Conservation (phyloP, 2,888 invertebrate species). For the Patella depressa region DNA sequence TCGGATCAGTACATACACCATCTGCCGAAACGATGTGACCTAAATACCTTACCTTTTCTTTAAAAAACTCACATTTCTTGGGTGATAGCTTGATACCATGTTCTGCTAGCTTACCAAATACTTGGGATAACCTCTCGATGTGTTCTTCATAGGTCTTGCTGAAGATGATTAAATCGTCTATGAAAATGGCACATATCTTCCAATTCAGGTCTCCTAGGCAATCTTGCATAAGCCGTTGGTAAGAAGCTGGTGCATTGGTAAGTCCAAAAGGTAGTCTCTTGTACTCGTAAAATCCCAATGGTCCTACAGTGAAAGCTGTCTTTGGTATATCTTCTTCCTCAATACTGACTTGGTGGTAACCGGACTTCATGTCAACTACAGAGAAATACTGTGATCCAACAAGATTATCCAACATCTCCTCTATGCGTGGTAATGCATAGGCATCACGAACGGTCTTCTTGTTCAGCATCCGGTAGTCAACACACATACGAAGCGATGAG, state of each 20-base stretch:
- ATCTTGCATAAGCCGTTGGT: slow-evolving; percentile 1
- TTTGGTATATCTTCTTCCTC: slow-evolving; percentile 1
- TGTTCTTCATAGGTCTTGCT: neutral
- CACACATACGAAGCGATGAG: slow-evolving; percentile 12
- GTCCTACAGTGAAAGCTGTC: neutral
- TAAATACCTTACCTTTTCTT: neutral
- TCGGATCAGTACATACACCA: neutral
- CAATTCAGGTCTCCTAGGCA: neutral
- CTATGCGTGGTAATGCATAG: slow-evolving; percentile 17
- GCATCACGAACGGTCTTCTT: slow-evolving; percentile 18
- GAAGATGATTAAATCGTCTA: slow-evolving; percentile 3
- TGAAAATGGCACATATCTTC: slow-evolving; percentile 1
- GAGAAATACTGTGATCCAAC: slow-evolving; percentile 11
- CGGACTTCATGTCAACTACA: neutral
- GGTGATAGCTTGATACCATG: neutral
- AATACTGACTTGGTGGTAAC: neutral
- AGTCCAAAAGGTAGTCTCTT: neutral
- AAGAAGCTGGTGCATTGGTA: neutral
- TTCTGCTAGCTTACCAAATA: no score
- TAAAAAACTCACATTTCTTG: neutral
- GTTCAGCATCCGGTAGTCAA: slow-evolving; percentile 21
- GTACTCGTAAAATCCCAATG: neutral
- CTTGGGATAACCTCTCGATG: neutral
- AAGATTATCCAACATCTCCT: slow-evolving; percentile 18
- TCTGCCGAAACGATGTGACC: neutral